These are phyloP conservation scores for Callocephalon fimbriatum DNA, from an alignment of 2,113 vertebrate genomes.

Conservation along the genomic window DNA sequence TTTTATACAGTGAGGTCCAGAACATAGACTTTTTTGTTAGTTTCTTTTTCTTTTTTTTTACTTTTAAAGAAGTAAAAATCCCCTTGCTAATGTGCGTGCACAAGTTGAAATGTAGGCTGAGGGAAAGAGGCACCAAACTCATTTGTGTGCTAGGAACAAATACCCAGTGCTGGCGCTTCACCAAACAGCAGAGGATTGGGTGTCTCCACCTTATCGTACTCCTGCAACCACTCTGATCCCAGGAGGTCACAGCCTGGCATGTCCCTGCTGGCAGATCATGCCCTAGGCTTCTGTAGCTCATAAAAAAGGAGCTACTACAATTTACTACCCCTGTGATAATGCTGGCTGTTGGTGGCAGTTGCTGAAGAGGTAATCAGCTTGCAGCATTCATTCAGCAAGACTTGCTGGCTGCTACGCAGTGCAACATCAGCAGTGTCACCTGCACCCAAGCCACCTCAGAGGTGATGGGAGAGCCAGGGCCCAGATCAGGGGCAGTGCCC, in stretches of 20 bases:
- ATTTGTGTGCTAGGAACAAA: not conserved
- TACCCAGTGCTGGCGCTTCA: not conserved
- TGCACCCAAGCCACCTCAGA: not conserved
- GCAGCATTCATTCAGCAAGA: not conserved
- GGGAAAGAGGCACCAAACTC: not conserved
- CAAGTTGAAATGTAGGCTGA: not conserved
- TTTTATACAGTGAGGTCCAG: not conserved
- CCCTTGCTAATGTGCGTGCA: not conserved
- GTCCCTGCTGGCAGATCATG: not conserved
- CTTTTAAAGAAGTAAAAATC: not conserved
- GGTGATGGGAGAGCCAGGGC: not conserved
- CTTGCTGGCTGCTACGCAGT: not conserved
- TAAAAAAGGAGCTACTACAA: not conserved
- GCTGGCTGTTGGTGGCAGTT: not conserved
- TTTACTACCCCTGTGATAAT: not conserved
- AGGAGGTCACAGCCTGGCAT: not conserved
- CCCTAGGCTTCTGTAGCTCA: not conserved
- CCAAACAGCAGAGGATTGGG: not conserved
- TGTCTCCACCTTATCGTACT: not conserved
- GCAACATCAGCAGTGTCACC: not conserved
- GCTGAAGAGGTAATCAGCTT: not conserved
- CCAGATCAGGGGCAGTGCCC: not conserved
- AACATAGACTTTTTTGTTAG: not conserved
- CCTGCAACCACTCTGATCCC: not conserved
- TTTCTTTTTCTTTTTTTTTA: not conserved